A percentile compares a stretch with the other conserved stretches of the same genome.
Conservation (phyloP, 2,888 invertebrate genomes). For the Eilema caniola region DNA sequence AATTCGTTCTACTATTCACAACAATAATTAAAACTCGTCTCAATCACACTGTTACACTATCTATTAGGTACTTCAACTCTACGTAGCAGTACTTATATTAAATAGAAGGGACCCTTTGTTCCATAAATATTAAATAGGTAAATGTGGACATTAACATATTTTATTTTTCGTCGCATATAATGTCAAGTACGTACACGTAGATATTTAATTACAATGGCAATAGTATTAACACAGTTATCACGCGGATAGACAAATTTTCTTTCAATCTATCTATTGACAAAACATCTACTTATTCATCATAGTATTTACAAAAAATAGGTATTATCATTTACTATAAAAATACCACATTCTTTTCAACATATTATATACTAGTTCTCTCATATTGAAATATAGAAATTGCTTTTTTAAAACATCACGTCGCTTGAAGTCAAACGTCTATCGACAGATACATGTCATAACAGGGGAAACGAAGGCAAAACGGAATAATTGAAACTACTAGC, state of each 20-base stretch:
- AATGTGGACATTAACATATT: not conserved
- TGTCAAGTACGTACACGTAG: conserved; percentile 3
- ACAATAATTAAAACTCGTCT: not conserved
- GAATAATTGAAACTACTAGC: not conserved
- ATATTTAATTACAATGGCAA: conserved; percentile 12
- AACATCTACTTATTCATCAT: not conserved
- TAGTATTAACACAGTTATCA: conserved; percentile 16
- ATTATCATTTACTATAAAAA: not conserved
- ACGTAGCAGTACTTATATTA: not conserved
- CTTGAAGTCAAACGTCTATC: not conserved
- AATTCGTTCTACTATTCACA: not conserved
- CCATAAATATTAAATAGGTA: not conserved
- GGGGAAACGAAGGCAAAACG: not conserved
- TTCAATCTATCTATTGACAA: conserved; percentile 9
- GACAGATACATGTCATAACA: not conserved
- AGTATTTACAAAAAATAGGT: not conserved
- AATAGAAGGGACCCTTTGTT: not conserved
- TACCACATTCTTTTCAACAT: not conserved
- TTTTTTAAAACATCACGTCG: not conserved
- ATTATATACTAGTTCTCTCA: too few species aligned
- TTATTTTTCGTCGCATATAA: not conserved
- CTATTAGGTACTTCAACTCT: not conserved
- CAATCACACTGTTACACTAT: not conserved
- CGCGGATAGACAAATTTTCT: conserved; percentile 29
- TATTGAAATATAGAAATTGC: not conserved